Base-by-base conservation (phyloP, 2,888 invertebrate genomes). In the Polietes domitor region DNA sequence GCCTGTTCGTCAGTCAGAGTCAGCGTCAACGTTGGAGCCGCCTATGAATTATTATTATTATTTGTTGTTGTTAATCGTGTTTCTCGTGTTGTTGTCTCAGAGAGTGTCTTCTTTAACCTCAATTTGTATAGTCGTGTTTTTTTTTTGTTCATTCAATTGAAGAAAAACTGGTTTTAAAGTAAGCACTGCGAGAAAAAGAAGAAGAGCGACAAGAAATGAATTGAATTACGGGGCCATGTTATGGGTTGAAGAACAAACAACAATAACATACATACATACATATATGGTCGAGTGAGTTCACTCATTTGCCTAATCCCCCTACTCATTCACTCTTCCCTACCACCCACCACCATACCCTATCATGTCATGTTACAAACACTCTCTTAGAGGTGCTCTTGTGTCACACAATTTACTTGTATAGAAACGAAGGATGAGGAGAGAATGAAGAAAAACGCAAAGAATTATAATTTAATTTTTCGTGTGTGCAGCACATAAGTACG, bases 101-200 rank as follows among this genome's bases (percentile, higher is more conserved):
- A 28, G 61, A 19, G 61, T 28, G 65, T 65, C 65, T 65, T 65
- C 65, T 65, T 65, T 65, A 65, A 65, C 65, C 65, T 65, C 65
- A 65, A 65, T 65, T 37, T 41, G 19, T 63, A 21, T 26, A 28
- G 61, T 28, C 21, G 28, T 61, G 24, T 24, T 55, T 7, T 37
- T 32, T 37, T 63, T 26, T 17, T 63, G 12, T 32, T 21, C 12
- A 41, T 65, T 65, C 21, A 41, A 41, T 65, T 65, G 65, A 65
- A 41, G 65, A 19, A 65, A 28, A 65, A 71, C 53, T 71, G 53
- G 53, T 71, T 71, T 71, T 50, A 26, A 47, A 28, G 19, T 32
- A 53, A 19, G 19, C 32, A 71, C n/a, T 15, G 15, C 26, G 37
- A 63, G 19, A 41, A 28, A 12, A 5, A 24, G 61, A 26, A 9